These are phyloP conservation scores for Microcebus ravelobensis DNA, from an alignment of 2,113 vertebrate genomes.

Conservation along the genomic window DNA sequence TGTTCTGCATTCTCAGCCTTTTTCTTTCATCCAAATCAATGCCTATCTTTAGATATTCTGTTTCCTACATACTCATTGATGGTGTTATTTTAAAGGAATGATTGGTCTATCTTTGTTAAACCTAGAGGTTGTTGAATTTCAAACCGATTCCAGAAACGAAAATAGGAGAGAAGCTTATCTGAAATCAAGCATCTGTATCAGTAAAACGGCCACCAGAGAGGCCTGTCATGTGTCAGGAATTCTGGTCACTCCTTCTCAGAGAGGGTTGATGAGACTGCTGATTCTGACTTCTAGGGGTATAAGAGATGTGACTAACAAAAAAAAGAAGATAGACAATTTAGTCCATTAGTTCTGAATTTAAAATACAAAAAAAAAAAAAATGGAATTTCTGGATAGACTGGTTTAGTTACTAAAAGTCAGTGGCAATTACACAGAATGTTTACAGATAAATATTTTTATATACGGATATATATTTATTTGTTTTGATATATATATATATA, in stretches of 20 bases:
- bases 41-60: not conserved
- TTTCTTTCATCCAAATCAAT: not conserved
- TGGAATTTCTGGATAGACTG: not conserved
- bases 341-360: not conserved
- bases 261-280: not conserved
- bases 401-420: not conserved
- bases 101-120: not conserved
- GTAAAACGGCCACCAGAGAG: not conserved
- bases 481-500: too few relatives aligned
- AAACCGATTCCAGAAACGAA: conserved; percentile 15
- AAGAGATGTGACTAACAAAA: conserved; percentile 18
- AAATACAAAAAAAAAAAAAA: not conserved
- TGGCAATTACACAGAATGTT: not conserved
- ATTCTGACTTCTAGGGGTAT: not conserved
- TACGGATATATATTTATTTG: too few relatives aligned
- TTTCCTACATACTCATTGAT: not conserved
- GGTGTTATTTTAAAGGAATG: not conserved
- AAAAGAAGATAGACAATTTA: not conserved
- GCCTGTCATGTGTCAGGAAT: not conserved
- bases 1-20: not conserved
- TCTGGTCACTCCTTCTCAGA: not conserved
- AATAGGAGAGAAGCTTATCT: not conserved
- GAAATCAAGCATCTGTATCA: not conserved
- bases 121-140: not conserved
- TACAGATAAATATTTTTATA: not conserved